A percentile compares a stretch with the other conserved stretches of the same genome.
These are phyloP conservation scores for Ardeotis arabs DNA, from an alignment of 2,113 vertebrate genomes.

Conservation along the genomic window DNA sequence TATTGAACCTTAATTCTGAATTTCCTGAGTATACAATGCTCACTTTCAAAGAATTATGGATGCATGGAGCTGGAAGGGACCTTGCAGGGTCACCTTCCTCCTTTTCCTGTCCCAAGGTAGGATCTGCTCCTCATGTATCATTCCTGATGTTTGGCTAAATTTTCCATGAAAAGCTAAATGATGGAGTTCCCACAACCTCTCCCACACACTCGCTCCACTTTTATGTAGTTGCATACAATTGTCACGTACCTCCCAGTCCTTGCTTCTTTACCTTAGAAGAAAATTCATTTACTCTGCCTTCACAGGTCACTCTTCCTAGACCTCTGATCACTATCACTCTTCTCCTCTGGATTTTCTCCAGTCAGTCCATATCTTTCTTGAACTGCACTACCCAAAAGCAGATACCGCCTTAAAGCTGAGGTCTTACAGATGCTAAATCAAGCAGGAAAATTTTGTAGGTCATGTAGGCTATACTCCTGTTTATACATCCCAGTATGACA, in stretches of 20 bases:
- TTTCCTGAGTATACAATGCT: neutral
- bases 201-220: fast-evolving
- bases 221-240: neutral
- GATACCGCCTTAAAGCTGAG: neutral
- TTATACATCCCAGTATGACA: neutral
- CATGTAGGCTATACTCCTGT: neutral
- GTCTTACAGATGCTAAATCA: neutral
- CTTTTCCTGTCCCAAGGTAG: neutral
- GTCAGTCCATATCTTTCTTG: neutral
- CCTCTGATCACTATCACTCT: neutral
- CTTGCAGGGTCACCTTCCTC: neutral
- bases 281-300: neutral
- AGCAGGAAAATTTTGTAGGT: neutral
- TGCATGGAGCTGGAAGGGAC: neutral
- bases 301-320: neutral
- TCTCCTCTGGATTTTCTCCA: neutral
- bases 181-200: neutral
- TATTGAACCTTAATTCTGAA: neutral
- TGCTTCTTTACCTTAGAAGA: neutral
- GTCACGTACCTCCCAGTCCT: fast-evolving
- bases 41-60: neutral
- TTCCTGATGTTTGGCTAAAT: neutral
- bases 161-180: neutral
- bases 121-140: neutral
- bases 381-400: neutral